phyloP scores from a whole-genome alignment of 2,113 vertebrate species.

The Ammodytes marinus region DNA sequence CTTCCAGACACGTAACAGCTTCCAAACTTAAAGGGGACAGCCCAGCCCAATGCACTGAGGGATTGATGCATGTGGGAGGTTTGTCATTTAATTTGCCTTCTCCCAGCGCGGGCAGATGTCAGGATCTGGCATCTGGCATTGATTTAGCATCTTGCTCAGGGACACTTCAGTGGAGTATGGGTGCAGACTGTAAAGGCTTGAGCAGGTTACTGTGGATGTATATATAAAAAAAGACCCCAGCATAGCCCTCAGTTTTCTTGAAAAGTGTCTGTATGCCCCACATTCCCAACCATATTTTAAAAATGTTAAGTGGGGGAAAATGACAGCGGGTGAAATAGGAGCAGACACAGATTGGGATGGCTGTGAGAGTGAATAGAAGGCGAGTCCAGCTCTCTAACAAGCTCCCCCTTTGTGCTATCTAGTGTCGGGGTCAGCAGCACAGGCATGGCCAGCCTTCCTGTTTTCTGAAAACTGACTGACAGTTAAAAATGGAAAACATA shows the following conservation, averaged over 20 bases:
- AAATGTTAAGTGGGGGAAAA: slow-evolving; percentile 6
- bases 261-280: slow-evolving; percentile 6
- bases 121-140: slow-evolving; percentile 38
- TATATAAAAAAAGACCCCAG: not conserved
- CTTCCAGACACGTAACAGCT: slow-evolving; percentile 46
- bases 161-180: slow-evolving; percentile 5
- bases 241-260: not conserved
- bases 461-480: slow-evolving; percentile 64
- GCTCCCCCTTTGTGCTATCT: slow-evolving; percentile 62
- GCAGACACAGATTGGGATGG: slow-evolving; percentile 37
- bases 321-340: slow-evolving; percentile 7
- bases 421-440: slow-evolving; percentile 59
- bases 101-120: slow-evolving; percentile 42
- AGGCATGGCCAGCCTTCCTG: slow-evolving; percentile 56
- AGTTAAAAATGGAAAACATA: slow-evolving; percentile 45
- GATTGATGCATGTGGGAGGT: slow-evolving; percentile 29
- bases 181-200: not conserved
- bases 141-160: slow-evolving; percentile 40
- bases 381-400: slow-evolving; percentile 60
- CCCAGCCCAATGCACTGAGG: slow-evolving; percentile 2
- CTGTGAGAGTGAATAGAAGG: slow-evolving; percentile 34
- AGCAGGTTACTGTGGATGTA: not conserved
- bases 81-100: slow-evolving; percentile 39
- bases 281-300: not conserved
- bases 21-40: slow-evolving; percentile 60